phyloP scores from a whole-genome alignment of 2,888 invertebrate species.

The Loripinus fragilis region DNA sequence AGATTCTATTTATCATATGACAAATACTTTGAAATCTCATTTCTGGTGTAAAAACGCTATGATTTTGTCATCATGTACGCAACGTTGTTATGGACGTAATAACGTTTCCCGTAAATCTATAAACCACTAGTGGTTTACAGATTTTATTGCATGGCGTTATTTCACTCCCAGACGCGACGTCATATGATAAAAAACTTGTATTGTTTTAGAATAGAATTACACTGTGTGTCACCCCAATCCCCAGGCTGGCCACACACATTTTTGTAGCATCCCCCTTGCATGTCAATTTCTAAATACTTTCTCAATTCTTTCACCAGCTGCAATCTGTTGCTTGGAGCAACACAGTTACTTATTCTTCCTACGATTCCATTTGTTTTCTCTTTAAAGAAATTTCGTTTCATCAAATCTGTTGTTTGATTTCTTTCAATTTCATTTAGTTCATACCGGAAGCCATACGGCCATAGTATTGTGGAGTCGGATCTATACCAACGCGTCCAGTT shows the following conservation, averaged over 20 bases:
- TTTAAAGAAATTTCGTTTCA: slow-evolving; percentile 40
- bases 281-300: slow-evolving; percentile 57
- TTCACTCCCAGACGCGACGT: too few relatives aligned
- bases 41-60: too few relatives aligned
- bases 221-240: slow-evolving; percentile 24
- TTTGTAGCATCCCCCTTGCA: slow-evolving; percentile 68
- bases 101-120: too few relatives aligned
- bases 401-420: slow-evolving; percentile 31
- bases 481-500: slow-evolving; percentile 75
- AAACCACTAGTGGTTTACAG: too few relatives aligned
- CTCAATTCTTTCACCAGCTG: slow-evolving; percentile 45
- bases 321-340: slow-evolving; percentile 52
- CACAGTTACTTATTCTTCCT: slow-evolving; percentile 55
- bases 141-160: too few relatives aligned
- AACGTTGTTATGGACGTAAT: too few relatives aligned
- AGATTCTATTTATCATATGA: too few relatives aligned
- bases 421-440: slow-evolving; percentile 30
- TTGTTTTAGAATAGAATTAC: slow-evolving; percentile 54
- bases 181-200: slow-evolving; percentile 74
- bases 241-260: slow-evolving; percentile 44
- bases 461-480: slow-evolving; percentile 65
- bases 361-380: slow-evolving; percentile 48
- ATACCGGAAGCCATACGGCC: slow-evolving; percentile 63
- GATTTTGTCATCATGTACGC: too few relatives aligned
- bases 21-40: too few relatives aligned